These are phyloP conservation scores for Cacatua alba DNA, from an alignment of 2,113 vertebrate genomes.

Conservation along the genomic window DNA sequence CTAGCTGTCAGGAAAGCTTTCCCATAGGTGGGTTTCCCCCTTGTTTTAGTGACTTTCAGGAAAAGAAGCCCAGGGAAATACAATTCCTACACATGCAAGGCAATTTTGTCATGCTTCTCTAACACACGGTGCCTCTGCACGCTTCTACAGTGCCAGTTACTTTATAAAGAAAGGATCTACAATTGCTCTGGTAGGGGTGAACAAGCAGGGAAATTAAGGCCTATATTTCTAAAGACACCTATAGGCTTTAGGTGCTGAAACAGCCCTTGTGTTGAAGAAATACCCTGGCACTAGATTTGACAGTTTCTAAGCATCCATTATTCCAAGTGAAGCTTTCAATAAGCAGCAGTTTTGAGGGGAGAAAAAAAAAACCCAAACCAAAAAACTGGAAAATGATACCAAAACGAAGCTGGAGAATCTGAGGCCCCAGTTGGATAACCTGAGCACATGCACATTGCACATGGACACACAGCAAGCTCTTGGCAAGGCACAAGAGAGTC, in stretches of 20 bases:
- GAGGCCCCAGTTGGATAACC: constrained; percentile 13
- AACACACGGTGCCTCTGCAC: neutral
- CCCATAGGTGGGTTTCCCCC: neutral
- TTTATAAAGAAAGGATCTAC: neutral
- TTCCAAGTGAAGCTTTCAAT: neutral
- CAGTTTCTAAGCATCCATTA: neutral
- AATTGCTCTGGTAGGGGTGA: neutral
- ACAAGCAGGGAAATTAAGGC: neutral
- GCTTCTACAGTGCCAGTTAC: neutral
- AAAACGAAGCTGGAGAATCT: neutral
- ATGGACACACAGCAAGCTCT: neutral
- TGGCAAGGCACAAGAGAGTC: neutral
- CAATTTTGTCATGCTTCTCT: constrained; percentile 4
- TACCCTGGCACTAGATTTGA: neutral
- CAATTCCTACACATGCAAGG: neutral
- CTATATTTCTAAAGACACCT: rapidly evolving
- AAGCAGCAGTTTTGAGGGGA: neutral
- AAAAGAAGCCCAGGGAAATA: neutral
- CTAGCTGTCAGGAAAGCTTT: neutral
- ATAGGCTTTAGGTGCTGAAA: neutral
- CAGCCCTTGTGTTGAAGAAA: neutral
- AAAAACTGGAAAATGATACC: neutral
- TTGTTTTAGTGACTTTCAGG: neutral
- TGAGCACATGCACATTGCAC: neutral
- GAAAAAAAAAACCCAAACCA: neutral